Evolutionary conservation across 2,113 vertebrate genomes (phyloP), one percentile per base, ranked within the genome.

Genomic region (Pleuronectes platessa): DNA sequence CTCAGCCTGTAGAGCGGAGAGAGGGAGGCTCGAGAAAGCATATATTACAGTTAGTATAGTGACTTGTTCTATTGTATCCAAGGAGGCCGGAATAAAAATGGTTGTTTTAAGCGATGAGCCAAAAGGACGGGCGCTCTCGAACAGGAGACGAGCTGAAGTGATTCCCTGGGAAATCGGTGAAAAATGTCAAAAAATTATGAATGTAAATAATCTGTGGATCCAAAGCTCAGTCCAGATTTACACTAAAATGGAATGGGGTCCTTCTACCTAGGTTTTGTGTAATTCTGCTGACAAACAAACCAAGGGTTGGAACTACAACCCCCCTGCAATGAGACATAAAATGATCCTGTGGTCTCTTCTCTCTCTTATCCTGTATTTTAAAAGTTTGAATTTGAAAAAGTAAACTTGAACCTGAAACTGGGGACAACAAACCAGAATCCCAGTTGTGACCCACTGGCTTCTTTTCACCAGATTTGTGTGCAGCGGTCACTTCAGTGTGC

Each of bases 31-130:
- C 42, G 81, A 90, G 86, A 87, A 82, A 86, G 85, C 85, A 79
- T 92, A 89, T 92, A 88, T 89, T 91, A 90, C 87, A 89, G 90
- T 92, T 92, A 92, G 90, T 88, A 83, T 91, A 90, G 91, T 93
- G 92, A 93, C 83, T 88, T 90, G 89, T 91, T 91, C 87, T 91
- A 77, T 91, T 89, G 88, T 91, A 89, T 78, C 71, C 68, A 45
- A 76, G 85, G 87, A 85, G 59, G 86, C 75, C 70, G 64, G 78
- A 83, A 66, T 83, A 88, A 24, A 24, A 85, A 88, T 61, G 23
- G 76, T 85, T 56, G 45, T 6, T 15, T 18, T 9, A 68, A 67
- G 24, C 6, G 31, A 76, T 15, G 71, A 84, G 64, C 72, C 68
- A 60, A 58, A 60, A 35, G 49, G 51, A 72, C 17, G 4, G 3